Conservation (phyloP, 92 coral and sea anemone species). For the Epizoanthus stellaris region DNA sequence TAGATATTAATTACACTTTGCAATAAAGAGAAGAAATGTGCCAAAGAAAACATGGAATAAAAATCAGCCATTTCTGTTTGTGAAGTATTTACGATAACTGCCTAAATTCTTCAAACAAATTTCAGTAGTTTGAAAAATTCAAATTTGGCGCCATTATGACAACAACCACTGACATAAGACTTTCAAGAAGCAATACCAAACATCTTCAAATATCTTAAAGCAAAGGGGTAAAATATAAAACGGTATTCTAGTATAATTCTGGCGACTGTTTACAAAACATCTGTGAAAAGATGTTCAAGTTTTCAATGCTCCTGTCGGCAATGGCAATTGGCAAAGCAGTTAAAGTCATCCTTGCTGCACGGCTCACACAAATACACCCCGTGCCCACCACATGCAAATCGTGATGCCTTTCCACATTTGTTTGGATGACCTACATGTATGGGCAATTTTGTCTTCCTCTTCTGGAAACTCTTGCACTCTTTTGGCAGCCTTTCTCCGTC, state of each 20-base stretch:
- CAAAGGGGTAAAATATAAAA: too few relatives aligned
- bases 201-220: too few relatives aligned
- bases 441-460: not conserved
- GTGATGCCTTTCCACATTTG: slow-evolving; percentile 10
- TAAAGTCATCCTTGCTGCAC: not conserved
- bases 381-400: slow-evolving; percentile 4
- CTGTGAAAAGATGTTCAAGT: too few relatives aligned
- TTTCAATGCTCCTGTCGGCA: too few relatives aligned
- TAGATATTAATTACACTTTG: not conserved
- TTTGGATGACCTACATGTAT: not conserved
- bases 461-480: not conserved
- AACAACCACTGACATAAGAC: slow-evolving; percentile 3
- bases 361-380: slow-evolving; percentile 1
- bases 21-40: slow-evolving; percentile 4
- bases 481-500: not conserved
- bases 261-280: too few relatives aligned
- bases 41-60: not conserved
- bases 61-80: not conserved
- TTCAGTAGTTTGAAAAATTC: not conserved
- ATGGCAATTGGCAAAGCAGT: not conserved
- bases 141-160: slow-evolving; percentile 25
- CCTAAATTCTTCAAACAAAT: not conserved
- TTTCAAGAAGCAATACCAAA: not conserved
- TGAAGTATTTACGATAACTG: not conserved
- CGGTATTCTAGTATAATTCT: too few relatives aligned